Evolutionary conservation across 1,140 invertebrate genomes (phyloP).

Genomic region (Cheumatopsyche charites): DNA sequence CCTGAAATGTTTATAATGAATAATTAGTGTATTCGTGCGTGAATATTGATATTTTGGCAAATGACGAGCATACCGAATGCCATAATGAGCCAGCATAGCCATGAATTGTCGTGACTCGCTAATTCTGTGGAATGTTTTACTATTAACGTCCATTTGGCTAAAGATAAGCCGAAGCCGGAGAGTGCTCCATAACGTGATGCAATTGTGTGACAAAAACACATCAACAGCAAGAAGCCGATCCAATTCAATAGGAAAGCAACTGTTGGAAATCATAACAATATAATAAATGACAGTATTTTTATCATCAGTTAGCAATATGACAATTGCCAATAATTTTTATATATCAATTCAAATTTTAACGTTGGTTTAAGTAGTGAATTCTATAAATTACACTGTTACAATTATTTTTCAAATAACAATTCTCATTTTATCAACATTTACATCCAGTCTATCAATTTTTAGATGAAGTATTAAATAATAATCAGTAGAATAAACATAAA

Average conservation of each 20-base stretch:
- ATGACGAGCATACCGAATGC: slow-evolving; percentile 72
- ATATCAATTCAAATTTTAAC: too few species aligned
- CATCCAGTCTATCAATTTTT: too few species aligned
- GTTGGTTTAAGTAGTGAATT: too few species aligned
- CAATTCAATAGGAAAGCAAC: slow-evolving; percentile 92
- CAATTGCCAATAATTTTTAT: too few species aligned
- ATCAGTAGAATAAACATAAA: too few species aligned
- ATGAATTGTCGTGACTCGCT: slow-evolving; percentile 83
- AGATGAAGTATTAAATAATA: too few species aligned
- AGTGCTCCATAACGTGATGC: slow-evolving; percentile 91
- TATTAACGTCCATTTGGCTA: slow-evolving; percentile 94
- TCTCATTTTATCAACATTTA: too few species aligned
- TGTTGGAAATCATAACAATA: slow-evolving; percentile 50
- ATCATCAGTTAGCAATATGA: too few species aligned
- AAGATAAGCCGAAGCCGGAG: slow-evolving; percentile 88
- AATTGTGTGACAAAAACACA: slow-evolving; percentile 93
- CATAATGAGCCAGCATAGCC: slow-evolving; percentile 91
- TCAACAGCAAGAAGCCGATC: slow-evolving; percentile 89
- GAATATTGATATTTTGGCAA: not conserved
- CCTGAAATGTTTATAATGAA: slow-evolving; percentile 59
- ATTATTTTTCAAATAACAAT: too few species aligned
- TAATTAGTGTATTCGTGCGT: not conserved
- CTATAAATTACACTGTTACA: too few species aligned
- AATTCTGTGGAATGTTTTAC: slow-evolving; percentile 89
- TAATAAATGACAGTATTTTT: not conserved